phyloP scores from a whole-genome alignment of 2,797 vertebrate genomes.

The Psittacula echo region DNA sequence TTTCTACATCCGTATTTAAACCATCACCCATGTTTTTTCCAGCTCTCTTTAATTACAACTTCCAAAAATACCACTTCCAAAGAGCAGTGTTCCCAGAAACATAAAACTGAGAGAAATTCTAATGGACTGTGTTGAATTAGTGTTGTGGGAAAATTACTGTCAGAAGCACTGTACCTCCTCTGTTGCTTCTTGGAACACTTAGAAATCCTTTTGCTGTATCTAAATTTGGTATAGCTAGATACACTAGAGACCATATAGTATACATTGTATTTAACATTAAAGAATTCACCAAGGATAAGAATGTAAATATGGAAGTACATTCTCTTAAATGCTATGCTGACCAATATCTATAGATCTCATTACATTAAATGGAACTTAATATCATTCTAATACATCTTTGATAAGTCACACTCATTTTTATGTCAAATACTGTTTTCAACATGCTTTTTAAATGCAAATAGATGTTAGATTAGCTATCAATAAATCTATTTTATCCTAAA shows the following conservation, averaged over 20 bases:
- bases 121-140: background rate
- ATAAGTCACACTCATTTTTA: background rate
- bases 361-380: background rate
- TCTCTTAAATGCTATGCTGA: background rate
- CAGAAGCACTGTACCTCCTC: background rate
- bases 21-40: background rate
- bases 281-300: background rate
- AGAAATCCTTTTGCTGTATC: background rate
- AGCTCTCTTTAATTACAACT: slow-evolving; percentile 52
- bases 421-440: background rate
- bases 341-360: background rate
- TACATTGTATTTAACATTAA: background rate
- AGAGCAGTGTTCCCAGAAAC: slow-evolving; percentile 38
- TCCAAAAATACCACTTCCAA: slow-evolving; percentile 38
- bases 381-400: background rate
- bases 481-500: background rate
- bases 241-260: background rate
- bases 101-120: background rate
- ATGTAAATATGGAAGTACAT: background rate
- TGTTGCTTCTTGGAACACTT: background rate
- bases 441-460: background rate
- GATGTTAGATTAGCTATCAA: background rate
- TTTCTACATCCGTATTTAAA: slow-evolving; percentile 23
- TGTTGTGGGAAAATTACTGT: background rate
- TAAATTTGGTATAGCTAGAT: too few relatives aligned